phyloP scores from a whole-genome alignment of 2,888 invertebrate species.

The Drosophila multiciliata region DNA sequence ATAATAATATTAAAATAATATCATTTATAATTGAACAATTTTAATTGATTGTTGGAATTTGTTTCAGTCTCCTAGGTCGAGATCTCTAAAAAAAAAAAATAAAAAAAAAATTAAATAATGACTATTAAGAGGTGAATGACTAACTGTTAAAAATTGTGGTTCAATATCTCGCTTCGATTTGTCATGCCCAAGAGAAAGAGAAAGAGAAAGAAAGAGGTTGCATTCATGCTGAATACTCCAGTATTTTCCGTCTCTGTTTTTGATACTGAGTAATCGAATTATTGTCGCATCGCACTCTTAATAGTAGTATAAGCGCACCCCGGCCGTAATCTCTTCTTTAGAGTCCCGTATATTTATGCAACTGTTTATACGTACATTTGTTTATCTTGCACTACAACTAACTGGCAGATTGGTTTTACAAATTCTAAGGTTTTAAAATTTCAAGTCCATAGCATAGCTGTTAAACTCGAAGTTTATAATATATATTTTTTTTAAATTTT shows the following conservation, averaged over 20 bases:
- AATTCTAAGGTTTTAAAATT: not conserved
- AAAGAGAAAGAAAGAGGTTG: not conserved
- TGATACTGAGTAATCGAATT: conserved; percentile 29
- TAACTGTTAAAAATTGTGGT: not conserved
- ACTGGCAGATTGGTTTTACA: not conserved
- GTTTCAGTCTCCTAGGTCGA: conserved; percentile 50
- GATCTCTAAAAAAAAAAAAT: conserved; percentile 27
- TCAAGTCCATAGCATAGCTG: not conserved
- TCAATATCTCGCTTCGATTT: conserved; percentile 5
- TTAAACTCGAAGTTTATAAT: not conserved
- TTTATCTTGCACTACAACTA: not conserved
- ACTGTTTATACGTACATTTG: not conserved
- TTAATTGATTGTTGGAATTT: conserved; percentile 9
- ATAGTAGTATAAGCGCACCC: not conserved
- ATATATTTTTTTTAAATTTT: not conserved
- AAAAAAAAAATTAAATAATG: conserved; percentile 61
- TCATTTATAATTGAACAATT: not conserved
- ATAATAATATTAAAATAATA: not conserved
- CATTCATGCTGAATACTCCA: not conserved
- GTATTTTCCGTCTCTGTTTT: not conserved
- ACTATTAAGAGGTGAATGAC: conserved; percentile 73
- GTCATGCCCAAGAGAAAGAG: conserved; percentile 9
- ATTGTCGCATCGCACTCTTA: conserved; percentile 6
- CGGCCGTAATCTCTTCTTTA: conserved; percentile 18
- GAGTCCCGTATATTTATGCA: not conserved